Evolutionary conservation across 2,113 vertebrate genomes (phyloP), one percentile per base, ranked within the genome.

Genomic region (Girardinichthys multiradiatus): DNA sequence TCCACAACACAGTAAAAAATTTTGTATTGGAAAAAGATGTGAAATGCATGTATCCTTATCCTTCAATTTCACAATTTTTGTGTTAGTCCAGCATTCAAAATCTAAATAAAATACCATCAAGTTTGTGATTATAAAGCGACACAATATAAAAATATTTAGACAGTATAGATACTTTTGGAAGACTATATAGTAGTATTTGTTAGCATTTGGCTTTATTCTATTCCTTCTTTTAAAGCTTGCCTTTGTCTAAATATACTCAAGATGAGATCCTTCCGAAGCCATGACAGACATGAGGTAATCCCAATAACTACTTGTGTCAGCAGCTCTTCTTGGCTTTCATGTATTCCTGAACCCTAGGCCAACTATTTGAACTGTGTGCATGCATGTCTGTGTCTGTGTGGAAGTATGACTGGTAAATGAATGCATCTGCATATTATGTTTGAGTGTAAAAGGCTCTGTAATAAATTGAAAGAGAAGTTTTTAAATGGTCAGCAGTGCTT

Each of bases 241-340:
- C 71, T 74, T 78, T 76, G 21, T 81, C 88, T 93, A 91, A 89
- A 90, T 82, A 79, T 90, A 90, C 70, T 78, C 58, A 70, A 61
- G 86, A 79, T 75, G 80, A 89, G 66, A 65, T 89, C 42, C 80
- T 68, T 67, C 54, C 65, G 45, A 72, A 64, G 79, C 64, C 64
- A 65, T 89, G 84, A 86, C 85, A 91, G 85, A 83, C 85, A 35
- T 91, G 87, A 90, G 87, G 88, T 92, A 85, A 92, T 82, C 83
- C 82, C 83, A 86, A 66, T 30, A 66, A 77, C 72, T 72, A 67
- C 81, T 87, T 83, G 72, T 87, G 84, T 90, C 73, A 86, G 75
- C 77, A 78, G 83, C 86, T 89, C 77, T 68, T 26, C 79, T 83
- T 91, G 79, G 85, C 86, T 82, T 80, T 81, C 82, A 87, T 81